A percentile compares a stretch with the other conserved stretches of the same genome.
Conservation (phyloP, 2,113 vertebrate genomes). For the Dinomys branickii region DNA sequence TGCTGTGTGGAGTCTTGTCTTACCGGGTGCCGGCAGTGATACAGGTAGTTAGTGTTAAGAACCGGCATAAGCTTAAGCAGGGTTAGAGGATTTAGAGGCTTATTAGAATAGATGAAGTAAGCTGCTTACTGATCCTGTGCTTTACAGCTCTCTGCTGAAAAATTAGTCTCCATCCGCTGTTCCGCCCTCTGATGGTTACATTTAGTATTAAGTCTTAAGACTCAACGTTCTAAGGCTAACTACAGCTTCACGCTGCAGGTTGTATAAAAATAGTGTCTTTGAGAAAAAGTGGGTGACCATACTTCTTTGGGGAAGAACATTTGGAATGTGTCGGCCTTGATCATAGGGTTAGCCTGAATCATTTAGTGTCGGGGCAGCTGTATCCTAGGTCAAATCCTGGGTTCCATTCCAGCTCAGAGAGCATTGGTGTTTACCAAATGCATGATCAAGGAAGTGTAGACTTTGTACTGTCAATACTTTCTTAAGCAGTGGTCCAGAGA, state of each 20-base stretch:
- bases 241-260: neutral
- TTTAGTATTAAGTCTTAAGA: neutral
- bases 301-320: neutral
- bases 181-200: constrained; percentile 58
- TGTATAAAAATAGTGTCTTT: neutral
- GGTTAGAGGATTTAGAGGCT: constrained; percentile 18
- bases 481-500: accelerated
- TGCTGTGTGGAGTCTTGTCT: neutral
- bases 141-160: neutral
- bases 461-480: neutral
- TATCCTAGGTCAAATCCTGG: neutral
- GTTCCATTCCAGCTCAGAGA: neutral
- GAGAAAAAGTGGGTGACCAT: neutral
- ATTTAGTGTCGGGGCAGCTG: neutral
- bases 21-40: neutral
- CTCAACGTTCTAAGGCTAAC: neutral
- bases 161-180: neutral
- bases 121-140: neutral
- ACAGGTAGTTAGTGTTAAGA: constrained; percentile 1
- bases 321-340: neutral
- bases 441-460: accelerated
- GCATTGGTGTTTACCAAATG: neutral
- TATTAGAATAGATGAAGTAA: constrained; percentile 44
- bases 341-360: neutral
- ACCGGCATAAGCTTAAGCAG: neutral